Conservation (phyloP, 2,797 vertebrate genomes). For the Allobates femoralis region DNA sequence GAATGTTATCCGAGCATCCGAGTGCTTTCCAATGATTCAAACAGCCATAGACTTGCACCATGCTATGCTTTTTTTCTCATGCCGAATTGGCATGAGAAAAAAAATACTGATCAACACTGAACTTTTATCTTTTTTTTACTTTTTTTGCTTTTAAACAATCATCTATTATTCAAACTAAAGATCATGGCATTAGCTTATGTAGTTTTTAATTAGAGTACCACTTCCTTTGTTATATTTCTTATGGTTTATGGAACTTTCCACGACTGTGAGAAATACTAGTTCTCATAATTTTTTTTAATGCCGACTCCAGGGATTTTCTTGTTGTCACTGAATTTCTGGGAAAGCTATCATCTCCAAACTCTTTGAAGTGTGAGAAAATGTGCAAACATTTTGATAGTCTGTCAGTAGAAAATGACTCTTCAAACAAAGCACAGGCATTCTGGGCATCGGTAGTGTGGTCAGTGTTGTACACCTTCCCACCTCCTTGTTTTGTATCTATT, state of each 20-base stretch:
- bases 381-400: neutral
- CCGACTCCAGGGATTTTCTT: neutral
- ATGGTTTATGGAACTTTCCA: neutral
- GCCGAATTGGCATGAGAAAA: too few species aligned
- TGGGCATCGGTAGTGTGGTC: too few species aligned
- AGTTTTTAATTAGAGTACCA: neutral
- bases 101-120: too few species aligned
- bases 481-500: too few species aligned
- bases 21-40: too few species aligned
- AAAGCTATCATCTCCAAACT: neutral
- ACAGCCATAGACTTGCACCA: too few species aligned
- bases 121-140: too few species aligned
- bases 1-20: too few species aligned
- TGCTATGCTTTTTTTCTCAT: too few species aligned
- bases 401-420: too few species aligned
- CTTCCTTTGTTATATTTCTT: neutral
- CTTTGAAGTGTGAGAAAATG: neutral
- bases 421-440: too few species aligned
- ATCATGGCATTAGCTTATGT: neutral
- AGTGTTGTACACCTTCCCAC: too few species aligned
- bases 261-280: neutral
- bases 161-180: neutral
- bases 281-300: neutral
- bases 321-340: neutral
- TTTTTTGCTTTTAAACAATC: neutral